Conservation (phyloP, 2,888 invertebrate species). For the Caenorhabditis becei region DNA sequence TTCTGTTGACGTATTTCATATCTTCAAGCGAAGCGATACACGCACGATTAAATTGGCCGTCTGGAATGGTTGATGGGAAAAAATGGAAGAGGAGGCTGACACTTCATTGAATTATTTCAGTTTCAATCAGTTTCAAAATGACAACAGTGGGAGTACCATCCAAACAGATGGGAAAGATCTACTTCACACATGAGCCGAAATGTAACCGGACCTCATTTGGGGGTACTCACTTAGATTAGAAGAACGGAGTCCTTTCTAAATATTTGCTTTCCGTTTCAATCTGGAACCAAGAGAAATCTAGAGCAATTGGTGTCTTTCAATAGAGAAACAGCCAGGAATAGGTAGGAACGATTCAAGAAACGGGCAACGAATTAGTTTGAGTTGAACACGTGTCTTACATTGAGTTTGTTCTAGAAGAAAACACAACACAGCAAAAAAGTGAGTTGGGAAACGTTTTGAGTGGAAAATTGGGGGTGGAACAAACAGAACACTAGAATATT, state of each 20-base stretch:
- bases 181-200: constrained; percentile 36
- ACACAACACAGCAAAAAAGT: neutral
- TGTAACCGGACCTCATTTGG: constrained; percentile 34
- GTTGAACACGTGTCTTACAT: neutral
- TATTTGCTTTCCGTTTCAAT: constrained; percentile 34
- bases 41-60: constrained; percentile 27
- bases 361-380: neutral
- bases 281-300: neutral
- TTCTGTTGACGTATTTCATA: constrained; percentile 38
- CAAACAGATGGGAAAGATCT: constrained; percentile 1
- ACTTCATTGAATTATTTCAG: neutral
- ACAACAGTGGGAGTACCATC: neutral
- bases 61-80: neutral
- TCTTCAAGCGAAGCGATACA: constrained; percentile 20
- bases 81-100: neutral
- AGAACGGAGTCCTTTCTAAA: constrained; percentile 23
- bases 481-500: constrained; percentile 17
- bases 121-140: neutral
- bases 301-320: neutral
- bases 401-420: too few relatives aligned
- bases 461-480: constrained; percentile 11
- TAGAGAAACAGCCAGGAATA: neutral
- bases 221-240: constrained; percentile 53
- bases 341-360: neutral
- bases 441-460: constrained; percentile 2